A percentile compares a stretch with the other conserved stretches of the same genome.
These are phyloP conservation scores for Prosapia bicincta DNA, from an alignment of 2,888 invertebrate species.

Conservation along the genomic window DNA sequence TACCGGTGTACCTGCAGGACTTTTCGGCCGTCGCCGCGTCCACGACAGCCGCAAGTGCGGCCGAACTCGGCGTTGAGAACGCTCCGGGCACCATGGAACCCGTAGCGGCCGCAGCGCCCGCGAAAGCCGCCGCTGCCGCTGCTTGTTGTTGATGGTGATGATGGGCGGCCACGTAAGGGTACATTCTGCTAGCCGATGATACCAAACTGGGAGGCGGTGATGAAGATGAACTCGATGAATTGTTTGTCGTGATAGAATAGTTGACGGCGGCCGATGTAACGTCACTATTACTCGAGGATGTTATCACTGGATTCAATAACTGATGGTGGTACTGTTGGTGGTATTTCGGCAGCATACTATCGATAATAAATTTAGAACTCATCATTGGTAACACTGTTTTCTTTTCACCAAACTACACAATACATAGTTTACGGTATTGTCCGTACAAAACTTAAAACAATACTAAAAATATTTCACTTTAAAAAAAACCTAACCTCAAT, in stretches of 20 bases:
- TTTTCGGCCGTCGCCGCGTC: constrained; percentile 68
- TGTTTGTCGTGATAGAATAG: constrained; percentile 53
- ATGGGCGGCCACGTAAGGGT: constrained; percentile 77
- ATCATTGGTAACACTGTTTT: constrained; percentile 50
- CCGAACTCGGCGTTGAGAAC: constrained; percentile 53
- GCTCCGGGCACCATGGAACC: constrained; percentile 62
- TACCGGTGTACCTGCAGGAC: constrained; percentile 71
- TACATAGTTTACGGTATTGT: constrained; percentile 7
- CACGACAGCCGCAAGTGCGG: constrained; percentile 62
- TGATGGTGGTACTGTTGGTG: constrained; percentile 68
- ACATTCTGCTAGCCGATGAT: constrained; percentile 70
- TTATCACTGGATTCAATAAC: constrained; percentile 53
- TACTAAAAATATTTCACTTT: background rate
- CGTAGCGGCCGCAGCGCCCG: constrained; percentile 58
- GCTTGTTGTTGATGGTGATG: constrained; percentile 70
- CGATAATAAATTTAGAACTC: constrained; percentile 97
- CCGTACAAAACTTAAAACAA: background rate
- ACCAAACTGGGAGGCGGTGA: constrained; percentile 51
- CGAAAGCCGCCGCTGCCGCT: constrained; percentile 60
- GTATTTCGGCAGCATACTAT: constrained; percentile 97
- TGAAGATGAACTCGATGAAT: constrained; percentile 49
- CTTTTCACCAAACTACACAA: constrained; percentile 8
- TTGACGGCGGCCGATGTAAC: constrained; percentile 55
- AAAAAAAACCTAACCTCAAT: constrained; percentile 21
- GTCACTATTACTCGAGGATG: constrained; percentile 65